Evolutionary conservation across 2,888 invertebrate genomes (phyloP).

Genomic region (Diplazon laetatorius): DNA sequence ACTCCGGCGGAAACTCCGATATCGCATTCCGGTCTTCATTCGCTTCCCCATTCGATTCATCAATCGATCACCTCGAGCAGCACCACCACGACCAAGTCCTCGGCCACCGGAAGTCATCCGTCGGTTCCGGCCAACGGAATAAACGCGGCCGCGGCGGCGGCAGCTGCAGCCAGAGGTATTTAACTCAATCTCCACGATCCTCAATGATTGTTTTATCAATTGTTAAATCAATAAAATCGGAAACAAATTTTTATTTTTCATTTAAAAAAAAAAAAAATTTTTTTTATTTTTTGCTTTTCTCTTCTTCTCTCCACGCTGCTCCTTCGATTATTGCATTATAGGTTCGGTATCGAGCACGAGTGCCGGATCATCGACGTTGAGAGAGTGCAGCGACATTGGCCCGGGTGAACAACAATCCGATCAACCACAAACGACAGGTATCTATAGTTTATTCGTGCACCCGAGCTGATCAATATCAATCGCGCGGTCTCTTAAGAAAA

Average conservation of each 20-base stretch:
- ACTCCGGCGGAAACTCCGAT: slow-evolving; percentile 79
- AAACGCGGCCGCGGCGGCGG: no score
- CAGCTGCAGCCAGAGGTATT: slow-evolving; percentile 72
- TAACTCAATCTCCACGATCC: no score
- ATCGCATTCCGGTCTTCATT: slow-evolving; percentile 73
- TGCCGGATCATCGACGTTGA: slow-evolving; percentile 77
- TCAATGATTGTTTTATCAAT: no score
- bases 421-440: slow-evolving; percentile 76
- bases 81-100: slow-evolving; percentile 70
- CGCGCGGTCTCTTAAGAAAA: no score
- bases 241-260: no score
- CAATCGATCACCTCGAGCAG: slow-evolving; percentile 77
- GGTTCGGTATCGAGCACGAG: slow-evolving; percentile 79
- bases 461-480: no score
- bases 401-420: slow-evolving; percentile 72
- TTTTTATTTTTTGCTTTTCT: no score
- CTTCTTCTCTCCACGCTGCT: slow-evolving; percentile 23
- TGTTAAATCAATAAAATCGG: no score
- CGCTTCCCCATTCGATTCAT: slow-evolving; percentile 72
- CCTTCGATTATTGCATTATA: slow-evolving; percentile 61
- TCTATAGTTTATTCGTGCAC: slow-evolving; percentile 64
- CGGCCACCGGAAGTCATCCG: slow-evolving; percentile 72
- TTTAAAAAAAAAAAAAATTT: no score
- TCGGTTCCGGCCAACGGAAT: slow-evolving; percentile 69
- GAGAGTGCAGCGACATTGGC: slow-evolving; percentile 73